phyloP scores from a whole-genome alignment of 2,113 vertebrate species.

The Reinhardtius hippoglossoides region DNA sequence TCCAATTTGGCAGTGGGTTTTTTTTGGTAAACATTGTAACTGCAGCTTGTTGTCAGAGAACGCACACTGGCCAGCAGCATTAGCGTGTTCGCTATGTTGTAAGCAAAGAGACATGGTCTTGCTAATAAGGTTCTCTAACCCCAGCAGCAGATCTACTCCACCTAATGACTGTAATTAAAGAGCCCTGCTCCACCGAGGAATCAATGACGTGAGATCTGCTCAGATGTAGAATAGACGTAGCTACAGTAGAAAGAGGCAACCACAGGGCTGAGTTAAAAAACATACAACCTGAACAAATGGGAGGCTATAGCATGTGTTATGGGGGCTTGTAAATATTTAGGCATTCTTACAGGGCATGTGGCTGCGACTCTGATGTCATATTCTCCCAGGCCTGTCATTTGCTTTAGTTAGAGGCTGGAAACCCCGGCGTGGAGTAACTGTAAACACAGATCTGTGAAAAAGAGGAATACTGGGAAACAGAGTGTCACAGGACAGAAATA shows the following conservation, averaged over 20 bases:
- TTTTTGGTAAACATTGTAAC: conserved; percentile 64
- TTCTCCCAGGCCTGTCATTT: conserved; percentile 62
- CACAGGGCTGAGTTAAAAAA: conserved; percentile 60
- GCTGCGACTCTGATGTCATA: conserved; percentile 70
- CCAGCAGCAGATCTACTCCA: conserved; percentile 62
- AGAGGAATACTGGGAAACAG: conserved; percentile 50
- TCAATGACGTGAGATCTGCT: conserved; percentile 58
- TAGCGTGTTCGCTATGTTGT: conserved; percentile 17
- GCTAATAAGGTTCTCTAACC: conserved; percentile 76
- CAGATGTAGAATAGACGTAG: conserved; percentile 60
- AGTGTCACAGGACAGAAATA: conserved; percentile 48
- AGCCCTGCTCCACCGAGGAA: conserved; percentile 58
- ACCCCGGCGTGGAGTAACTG: conserved; percentile 24
- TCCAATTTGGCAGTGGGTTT: conserved; percentile 67
- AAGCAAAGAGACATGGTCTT: conserved; percentile 48
- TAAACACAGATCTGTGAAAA: conserved; percentile 60
- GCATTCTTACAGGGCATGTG: conserved; percentile 70
- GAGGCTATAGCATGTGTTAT: conserved; percentile 46
- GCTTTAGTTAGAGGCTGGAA: conserved; percentile 59
- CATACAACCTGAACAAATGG: conserved; percentile 42
- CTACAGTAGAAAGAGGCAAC: conserved; percentile 40
- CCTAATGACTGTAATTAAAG: conserved; percentile 83
- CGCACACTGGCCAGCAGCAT: conserved; percentile 29
- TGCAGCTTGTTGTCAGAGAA: conserved; percentile 56
- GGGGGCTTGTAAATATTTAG: conserved; percentile 70